Percentiles rank a stretch among this genome's conserved stretches.
Evolutionary conservation across 2,888 invertebrate genomes (phyloP).

Genomic region (Scaptomyza caliginosa): DNA sequence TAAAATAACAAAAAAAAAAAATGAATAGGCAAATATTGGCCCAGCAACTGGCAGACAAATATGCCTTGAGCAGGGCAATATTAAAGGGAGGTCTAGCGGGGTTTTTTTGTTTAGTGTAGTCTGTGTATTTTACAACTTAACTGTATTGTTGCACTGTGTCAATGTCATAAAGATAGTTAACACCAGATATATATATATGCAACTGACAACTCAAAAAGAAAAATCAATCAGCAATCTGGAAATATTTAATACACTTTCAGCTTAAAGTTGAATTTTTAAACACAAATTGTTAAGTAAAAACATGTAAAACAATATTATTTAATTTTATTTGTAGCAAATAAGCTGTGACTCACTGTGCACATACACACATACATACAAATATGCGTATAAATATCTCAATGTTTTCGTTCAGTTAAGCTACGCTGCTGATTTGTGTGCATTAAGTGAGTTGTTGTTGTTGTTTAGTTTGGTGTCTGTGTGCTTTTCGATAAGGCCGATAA

Average conservation of each 20-base stretch:
- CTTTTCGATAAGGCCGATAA: constrained; percentile 38
- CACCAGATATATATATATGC: not conserved
- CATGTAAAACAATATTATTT: no score
- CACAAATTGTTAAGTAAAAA: no score
- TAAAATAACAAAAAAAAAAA: constrained; percentile 13
- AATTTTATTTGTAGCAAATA: not conserved
- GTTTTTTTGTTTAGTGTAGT: not conserved
- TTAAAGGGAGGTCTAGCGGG: not conserved
- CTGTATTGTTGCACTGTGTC: constrained; percentile 33
- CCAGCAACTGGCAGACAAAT: constrained; percentile 10
- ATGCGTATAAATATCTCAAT: no score
- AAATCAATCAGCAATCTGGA: no score
- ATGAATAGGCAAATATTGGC: constrained; percentile 15
- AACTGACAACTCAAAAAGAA: no score
- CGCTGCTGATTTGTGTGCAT: not conserved
- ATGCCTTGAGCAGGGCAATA: not conserved
- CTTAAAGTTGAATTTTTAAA: no score
- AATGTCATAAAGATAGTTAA: constrained; percentile 32
- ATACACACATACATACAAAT: not conserved
- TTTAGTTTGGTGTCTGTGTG: constrained; percentile 5
- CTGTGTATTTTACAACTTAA: not conserved
- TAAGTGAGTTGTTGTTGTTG: not conserved
- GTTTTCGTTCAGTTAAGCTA: not conserved
- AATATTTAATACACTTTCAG: no score
- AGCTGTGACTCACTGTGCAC: not conserved